Evolutionary conservation across 2,888 invertebrate species (phyloP).

Genomic region (Acronicta alni): DNA sequence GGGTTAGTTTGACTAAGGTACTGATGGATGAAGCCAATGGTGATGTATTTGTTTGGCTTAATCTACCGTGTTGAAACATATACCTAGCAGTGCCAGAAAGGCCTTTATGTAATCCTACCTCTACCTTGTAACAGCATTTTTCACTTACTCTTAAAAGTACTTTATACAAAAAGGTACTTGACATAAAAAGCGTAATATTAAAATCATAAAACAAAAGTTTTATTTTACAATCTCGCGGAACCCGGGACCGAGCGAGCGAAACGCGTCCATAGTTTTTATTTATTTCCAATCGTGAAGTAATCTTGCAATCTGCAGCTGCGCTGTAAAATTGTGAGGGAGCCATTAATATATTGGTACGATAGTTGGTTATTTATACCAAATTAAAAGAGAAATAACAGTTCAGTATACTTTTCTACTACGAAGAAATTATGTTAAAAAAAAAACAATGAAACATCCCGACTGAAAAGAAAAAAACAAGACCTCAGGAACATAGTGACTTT

Average conservation of each 20-base stretch:
- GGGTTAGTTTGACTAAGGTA: too few species aligned
- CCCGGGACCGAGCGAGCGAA: conserved; percentile 16
- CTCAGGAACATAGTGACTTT: too few species aligned
- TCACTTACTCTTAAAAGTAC: neutral
- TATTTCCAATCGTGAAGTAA: conserved; percentile 63
- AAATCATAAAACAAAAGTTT: conserved; percentile 35
- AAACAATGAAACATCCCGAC: too few species aligned
- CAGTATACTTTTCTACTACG: too few species aligned
- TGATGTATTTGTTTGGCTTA: too few species aligned
- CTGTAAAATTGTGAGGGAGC: conserved; percentile 29
- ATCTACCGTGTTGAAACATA: too few species aligned
- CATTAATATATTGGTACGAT: conserved; percentile 25
- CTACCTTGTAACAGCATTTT: neutral
- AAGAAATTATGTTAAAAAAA: too few species aligned
- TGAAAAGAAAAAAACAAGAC: too few species aligned
- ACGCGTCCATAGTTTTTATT: conserved; percentile 51
- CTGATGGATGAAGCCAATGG: too few species aligned
- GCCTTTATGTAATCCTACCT: neutral
- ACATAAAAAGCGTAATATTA: conserved; percentile 23
- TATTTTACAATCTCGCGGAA: conserved; percentile 30
- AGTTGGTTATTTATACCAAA: conserved; percentile 9
- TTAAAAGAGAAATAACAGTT: neutral
- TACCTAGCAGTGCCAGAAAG: too few species aligned
- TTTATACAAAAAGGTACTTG: conserved; percentile 2
- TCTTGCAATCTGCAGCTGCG: conserved; percentile 57